These are phyloP conservation scores for Pimpla rufipes DNA, from an alignment of 2,888 invertebrate genomes.

Conservation along the genomic window DNA sequence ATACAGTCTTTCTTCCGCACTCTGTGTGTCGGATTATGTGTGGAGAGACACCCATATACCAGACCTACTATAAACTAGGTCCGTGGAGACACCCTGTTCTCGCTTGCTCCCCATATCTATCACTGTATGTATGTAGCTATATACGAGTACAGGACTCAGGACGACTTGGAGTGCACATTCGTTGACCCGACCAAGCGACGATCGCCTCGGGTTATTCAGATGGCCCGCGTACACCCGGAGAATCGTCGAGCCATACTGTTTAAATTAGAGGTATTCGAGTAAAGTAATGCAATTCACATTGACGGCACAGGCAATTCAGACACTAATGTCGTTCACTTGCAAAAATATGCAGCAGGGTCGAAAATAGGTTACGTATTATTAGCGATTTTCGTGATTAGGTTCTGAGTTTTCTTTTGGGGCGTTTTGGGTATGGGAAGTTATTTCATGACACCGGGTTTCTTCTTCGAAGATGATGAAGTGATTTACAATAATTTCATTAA, in stretches of 20 bases:
- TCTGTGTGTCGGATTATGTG: slow-evolving; percentile 62
- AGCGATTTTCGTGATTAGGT: too few species aligned
- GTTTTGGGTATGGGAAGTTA: not conserved
- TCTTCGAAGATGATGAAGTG: not conserved
- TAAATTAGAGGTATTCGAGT: slow-evolving; percentile 19
- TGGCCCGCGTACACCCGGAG: not conserved
- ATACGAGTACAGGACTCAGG: slow-evolving; percentile 15
- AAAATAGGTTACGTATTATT: not conserved
- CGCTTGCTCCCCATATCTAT: slow-evolving; percentile 9
- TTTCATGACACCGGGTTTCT: not conserved
- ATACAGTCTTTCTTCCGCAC: slow-evolving; percentile 60
- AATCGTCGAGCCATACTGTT: slow-evolving; percentile 3
- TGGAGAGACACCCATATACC: slow-evolving; percentile 37
- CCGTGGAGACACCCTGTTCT: slow-evolving; percentile 26
- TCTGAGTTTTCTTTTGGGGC: not conserved
- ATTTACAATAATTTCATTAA: not conserved
- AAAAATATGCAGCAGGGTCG: not conserved
- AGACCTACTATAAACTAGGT: not conserved
- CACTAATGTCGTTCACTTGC: not conserved
- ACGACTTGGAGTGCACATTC: slow-evolving; percentile 42
- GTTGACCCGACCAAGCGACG: slow-evolving; percentile 29
- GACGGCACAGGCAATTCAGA: not conserved
- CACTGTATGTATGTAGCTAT: not conserved
- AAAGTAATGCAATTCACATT: slow-evolving; percentile 4
- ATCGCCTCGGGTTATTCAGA: slow-evolving; percentile 37